Conservation (phyloP, 2,888 invertebrate genomes). For the Trypoxylon attenuatum region DNA sequence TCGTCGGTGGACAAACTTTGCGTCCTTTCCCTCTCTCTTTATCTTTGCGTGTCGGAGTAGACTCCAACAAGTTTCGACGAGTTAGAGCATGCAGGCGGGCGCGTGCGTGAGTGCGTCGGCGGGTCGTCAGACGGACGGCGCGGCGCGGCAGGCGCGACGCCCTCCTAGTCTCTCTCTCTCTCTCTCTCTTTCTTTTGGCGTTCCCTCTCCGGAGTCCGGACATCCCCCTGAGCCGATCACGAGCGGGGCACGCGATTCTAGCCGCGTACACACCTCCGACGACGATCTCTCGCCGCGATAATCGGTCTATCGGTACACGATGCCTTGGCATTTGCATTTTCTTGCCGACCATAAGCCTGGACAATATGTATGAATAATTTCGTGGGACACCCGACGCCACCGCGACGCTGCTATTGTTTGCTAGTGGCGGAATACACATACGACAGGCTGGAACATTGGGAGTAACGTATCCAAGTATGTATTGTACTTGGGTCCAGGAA, state of each 20-base stretch:
- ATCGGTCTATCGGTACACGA: not conserved
- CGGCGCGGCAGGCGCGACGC: not conserved
- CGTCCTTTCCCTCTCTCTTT: not conserved
- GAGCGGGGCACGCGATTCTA: not conserved
- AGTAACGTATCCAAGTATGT: too few relatives aligned
- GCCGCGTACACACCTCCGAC: not conserved
- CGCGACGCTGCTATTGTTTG: too few relatives aligned
- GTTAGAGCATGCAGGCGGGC: constrained; percentile 12
- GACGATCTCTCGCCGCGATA: not conserved
- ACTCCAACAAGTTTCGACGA: constrained; percentile 30
- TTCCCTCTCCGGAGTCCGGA: too few relatives aligned
- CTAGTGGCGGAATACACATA: too few relatives aligned
- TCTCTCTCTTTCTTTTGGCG: too few relatives aligned
- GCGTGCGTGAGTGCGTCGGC: not conserved
- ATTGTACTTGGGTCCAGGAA: too few relatives aligned
- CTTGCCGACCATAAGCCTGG: not conserved
- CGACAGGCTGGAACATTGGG: too few relatives aligned
- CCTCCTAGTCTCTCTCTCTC: too few relatives aligned
- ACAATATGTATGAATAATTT: not conserved
- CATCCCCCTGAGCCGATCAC: not conserved
- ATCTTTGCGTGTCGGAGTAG: constrained; percentile 3
- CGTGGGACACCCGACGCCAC: too few relatives aligned
- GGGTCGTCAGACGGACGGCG: not conserved
- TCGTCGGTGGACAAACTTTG: not conserved
- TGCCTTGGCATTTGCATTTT: not conserved